phyloP scores from a whole-genome alignment of 1,140 invertebrate genomes.

The Drosophila pseudoobscura region DNA sequence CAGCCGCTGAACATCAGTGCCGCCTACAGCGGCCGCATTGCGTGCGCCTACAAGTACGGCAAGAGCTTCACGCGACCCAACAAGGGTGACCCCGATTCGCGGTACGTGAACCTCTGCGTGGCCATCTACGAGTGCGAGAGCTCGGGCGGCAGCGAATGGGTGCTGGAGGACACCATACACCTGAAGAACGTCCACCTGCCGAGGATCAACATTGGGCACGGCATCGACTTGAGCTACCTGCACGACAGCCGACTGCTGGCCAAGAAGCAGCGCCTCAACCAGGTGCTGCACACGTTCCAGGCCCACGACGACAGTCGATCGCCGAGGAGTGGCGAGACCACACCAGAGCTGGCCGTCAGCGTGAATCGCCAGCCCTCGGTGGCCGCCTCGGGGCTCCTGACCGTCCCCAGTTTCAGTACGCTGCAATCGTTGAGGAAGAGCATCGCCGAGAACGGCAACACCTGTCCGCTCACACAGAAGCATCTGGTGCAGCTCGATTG shows the following conservation, averaged over 20 bases:
- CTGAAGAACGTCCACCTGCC: conserved; percentile 94
- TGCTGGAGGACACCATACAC: conserved; percentile 98
- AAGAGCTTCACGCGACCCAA: conserved; percentile 92
- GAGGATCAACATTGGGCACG: conserved; percentile 90
- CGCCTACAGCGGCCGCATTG: conserved; percentile 97
- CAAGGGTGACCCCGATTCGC: conserved; percentile 90
- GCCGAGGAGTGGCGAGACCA: conserved; percentile 85
- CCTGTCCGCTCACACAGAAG: conserved; percentile 93
- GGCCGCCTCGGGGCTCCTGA: conserved; percentile 87
- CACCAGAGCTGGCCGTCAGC: conserved; percentile 79
- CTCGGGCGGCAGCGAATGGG: conserved; percentile 98
- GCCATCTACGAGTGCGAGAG: conserved; percentile 99
- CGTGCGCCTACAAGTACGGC: conserved; percentile 97
- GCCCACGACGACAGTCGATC: conserved; percentile 86
- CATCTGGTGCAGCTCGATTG: conserved; percentile 97
- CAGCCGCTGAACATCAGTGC: conserved; percentile 97
- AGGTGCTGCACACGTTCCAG: conserved; percentile 86
- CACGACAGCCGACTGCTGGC: conserved; percentile 92
- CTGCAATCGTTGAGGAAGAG: conserved; percentile 94
- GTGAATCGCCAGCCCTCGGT: conserved; percentile 82
- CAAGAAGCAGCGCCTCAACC: conserved; percentile 90
- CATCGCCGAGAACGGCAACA: conserved; percentile 95
- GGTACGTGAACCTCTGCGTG: conserved; percentile 96
- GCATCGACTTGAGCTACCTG: conserved; percentile 92
- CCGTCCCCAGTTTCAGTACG: conserved; percentile 96